Conservation (phyloP, 1,140 invertebrate genomes). For the Condylostylus longicornis region DNA sequence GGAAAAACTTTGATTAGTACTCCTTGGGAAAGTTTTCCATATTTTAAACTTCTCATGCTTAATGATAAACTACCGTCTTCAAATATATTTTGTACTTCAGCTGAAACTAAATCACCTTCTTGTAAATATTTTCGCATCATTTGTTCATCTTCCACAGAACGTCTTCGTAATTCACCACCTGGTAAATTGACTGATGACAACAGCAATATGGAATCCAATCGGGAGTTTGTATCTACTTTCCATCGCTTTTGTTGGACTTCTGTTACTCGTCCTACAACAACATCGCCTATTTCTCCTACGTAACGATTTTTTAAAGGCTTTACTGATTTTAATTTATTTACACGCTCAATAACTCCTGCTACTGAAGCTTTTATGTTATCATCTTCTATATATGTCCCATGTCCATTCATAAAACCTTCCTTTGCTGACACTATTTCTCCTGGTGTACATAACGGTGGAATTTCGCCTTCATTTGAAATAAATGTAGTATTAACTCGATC, state of each 20-base stretch:
- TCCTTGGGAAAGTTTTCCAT: slow-evolving; percentile 87
- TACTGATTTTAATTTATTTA: slow-evolving; percentile 89
- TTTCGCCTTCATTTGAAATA: slow-evolving; percentile 38
- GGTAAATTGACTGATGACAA: slow-evolving; percentile 93
- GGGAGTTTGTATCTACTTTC: slow-evolving; percentile 76
- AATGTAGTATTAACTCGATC: slow-evolving; percentile 41
- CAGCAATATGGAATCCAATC: slow-evolving; percentile 74
- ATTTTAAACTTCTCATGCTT: slow-evolving; percentile 91
- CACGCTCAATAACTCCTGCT: slow-evolving; percentile 81
- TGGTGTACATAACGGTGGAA: slow-evolving; percentile 62
- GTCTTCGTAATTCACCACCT: slow-evolving; percentile 65
- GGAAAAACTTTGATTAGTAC: slow-evolving; percentile 82
- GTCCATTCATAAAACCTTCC: slow-evolving; percentile 84
- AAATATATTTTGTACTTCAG: slow-evolving; percentile 85
- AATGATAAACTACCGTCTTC: slow-evolving; percentile 83
- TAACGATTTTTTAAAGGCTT: slow-evolving; percentile 78
- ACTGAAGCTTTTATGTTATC: slow-evolving; percentile 77
- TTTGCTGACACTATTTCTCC: slow-evolving; percentile 71
- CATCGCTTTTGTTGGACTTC: slow-evolving; percentile 40
- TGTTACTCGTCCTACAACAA: slow-evolving; percentile 84
- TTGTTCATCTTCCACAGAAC: slow-evolving; percentile 92
- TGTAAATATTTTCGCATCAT: slow-evolving; percentile 90
- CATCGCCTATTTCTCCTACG: slow-evolving; percentile 92
- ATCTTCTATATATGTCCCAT: slow-evolving; percentile 84
- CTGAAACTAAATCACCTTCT: slow-evolving; percentile 94